Conservation (phyloP, 2,113 vertebrate species). For the Tauraco erythrolophus region DNA sequence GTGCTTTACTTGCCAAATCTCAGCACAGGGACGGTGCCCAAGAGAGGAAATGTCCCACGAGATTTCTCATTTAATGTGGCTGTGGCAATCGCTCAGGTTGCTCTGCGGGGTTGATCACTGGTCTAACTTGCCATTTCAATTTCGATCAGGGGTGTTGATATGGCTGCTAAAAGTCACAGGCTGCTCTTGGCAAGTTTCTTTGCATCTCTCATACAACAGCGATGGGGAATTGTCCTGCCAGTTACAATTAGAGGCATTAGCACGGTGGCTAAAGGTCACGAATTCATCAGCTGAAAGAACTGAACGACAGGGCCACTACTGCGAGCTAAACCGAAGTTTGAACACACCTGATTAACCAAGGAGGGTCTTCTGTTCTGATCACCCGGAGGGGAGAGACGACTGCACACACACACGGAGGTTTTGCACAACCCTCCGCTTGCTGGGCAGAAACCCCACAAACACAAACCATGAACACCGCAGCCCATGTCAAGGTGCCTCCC, state of each 20-base stretch:
- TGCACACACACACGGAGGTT: neutral
- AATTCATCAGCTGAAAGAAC: slow-evolving; percentile 9
- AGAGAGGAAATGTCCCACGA: neutral
- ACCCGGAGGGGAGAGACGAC: neutral
- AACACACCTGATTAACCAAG: neutral
- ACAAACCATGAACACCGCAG: neutral
- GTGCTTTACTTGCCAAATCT: neutral
- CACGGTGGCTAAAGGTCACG: slow-evolving; percentile 2
- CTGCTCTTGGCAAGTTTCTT: neutral
- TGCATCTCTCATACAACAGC: neutral
- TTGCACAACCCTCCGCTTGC: neutral
- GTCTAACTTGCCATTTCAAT: neutral
- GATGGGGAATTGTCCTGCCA: slow-evolving; percentile 17
- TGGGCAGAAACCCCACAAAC: neutral
- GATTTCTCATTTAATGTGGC: neutral
- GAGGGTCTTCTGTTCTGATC: neutral
- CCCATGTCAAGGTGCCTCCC: no score
- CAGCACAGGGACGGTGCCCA: neutral
- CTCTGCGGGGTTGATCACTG: neutral
- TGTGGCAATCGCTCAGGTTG: neutral
- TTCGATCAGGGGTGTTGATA: neutral
- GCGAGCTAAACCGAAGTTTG: neutral
- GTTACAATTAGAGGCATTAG: slow-evolving; percentile 17
- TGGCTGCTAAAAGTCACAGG: neutral
- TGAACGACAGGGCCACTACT: neutral